Percentiles rank a stretch among this genome's conserved stretches.
Evolutionary conservation across 1,140 invertebrate genomes (phyloP).

Genomic region (Copidosoma floridanum): DNA sequence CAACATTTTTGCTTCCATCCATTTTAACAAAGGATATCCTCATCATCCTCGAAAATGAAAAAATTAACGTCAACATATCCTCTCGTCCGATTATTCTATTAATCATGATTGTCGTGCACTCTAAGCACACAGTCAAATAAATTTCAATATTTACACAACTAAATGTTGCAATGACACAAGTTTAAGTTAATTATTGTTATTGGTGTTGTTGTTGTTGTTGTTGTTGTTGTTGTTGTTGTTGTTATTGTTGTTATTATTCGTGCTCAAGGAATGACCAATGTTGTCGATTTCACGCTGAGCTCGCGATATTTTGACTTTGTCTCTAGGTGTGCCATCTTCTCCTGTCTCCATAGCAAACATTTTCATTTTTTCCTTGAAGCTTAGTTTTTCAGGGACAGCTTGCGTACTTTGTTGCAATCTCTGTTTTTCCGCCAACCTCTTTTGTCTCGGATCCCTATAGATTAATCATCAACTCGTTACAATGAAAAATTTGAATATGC

Average conservation of each 20-base stretch:
- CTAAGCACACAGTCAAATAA: conserved; percentile 13
- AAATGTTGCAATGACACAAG: conserved; percentile 12
- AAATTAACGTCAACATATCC: conserved; percentile 23
- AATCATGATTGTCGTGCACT: conserved; percentile 18
- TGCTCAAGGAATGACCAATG: conserved; percentile 56
- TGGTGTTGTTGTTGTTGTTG: conserved; percentile 48
- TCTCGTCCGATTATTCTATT: conserved; percentile 13
- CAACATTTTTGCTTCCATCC: conserved; percentile 17
- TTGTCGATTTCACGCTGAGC: conserved; percentile 88
- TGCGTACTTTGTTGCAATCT: conserved; percentile 66
- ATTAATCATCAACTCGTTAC: conserved; percentile 21
- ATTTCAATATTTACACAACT: conserved; percentile 13
- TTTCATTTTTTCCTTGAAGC: conserved; percentile 95
- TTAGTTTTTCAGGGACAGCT: conserved; percentile 83
- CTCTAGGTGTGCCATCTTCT: conserved; percentile 81
- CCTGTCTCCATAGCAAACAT: conserved; percentile 94
- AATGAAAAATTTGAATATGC: too few relatives aligned
- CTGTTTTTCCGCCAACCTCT: conserved; percentile 75
- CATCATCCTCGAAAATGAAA: conserved; percentile 18
- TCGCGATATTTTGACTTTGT: conserved; percentile 90
- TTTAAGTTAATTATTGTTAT: conserved; percentile 42
- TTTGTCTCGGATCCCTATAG: conserved; percentile 76
- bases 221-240: conserved; percentile 24
- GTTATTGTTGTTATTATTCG: conserved; percentile 47
- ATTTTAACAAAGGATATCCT: conserved; percentile 24